These are phyloP conservation scores for Formica exsecta DNA, from an alignment of 1,140 invertebrate genomes.

Conservation along the genomic window DNA sequence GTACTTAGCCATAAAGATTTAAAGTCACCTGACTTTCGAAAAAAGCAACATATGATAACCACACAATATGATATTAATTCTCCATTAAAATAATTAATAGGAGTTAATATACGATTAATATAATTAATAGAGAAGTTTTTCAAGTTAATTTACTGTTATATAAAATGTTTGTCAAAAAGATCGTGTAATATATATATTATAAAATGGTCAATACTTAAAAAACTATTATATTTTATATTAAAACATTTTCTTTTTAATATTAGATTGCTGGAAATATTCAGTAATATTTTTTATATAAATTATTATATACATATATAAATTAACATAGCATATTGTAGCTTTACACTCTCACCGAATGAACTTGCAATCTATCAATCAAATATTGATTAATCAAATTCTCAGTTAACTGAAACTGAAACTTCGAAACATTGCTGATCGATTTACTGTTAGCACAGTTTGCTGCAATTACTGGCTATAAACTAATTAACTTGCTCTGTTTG, in stretches of 20 bases:
- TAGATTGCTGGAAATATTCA: background rate
- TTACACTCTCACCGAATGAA: background rate
- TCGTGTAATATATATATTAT: background rate
- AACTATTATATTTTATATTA: background rate
- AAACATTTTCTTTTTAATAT: background rate
- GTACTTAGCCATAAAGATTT: background rate
- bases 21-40: background rate
- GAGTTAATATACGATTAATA: too few species aligned
- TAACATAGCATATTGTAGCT: background rate
- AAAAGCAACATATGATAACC: background rate
- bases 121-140: background rate
- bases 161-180: background rate
- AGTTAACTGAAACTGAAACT: slow-evolving; percentile 14
- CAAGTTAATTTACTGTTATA: background rate
- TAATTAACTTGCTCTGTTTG: slow-evolving; percentile 1
- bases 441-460: background rate
- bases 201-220: background rate
- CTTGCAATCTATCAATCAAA: background rate
- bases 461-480: slow-evolving; percentile 7
- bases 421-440: background rate
- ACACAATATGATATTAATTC: background rate
- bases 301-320: background rate
- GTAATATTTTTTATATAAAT: slow-evolving; percentile 9
- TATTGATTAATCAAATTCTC: slow-evolving; percentile 2
- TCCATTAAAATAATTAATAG: background rate